A percentile compares a stretch with the other conserved stretches of the same genome.
Conservation (phyloP, 2,888 invertebrate genomes). For the Tetropium fuscum region DNA sequence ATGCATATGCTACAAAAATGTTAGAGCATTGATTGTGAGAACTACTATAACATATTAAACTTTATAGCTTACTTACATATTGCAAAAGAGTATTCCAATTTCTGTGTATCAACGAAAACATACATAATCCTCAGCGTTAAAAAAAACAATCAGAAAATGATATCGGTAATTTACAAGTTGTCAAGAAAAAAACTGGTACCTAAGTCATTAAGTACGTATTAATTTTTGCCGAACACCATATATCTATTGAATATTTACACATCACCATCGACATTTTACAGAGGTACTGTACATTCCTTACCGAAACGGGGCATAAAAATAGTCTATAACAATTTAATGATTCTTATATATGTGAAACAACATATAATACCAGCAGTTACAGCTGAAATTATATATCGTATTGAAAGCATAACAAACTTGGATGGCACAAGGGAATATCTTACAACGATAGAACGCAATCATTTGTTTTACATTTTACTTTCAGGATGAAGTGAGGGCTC, state of each 20-base stretch:
- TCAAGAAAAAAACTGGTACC: slow-evolving; percentile 1
- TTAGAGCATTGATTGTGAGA: too few relatives aligned
- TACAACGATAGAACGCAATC: slow-evolving; percentile 10
- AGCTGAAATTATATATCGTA: slow-evolving; percentile 20
- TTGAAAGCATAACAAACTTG: slow-evolving; percentile 26
- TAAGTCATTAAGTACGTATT: slow-evolving; percentile 6
- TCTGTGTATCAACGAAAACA: slow-evolving; percentile 13
- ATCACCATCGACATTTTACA: slow-evolving; percentile 39
- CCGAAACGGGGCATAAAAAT: slow-evolving; percentile 56
- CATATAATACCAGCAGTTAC: slow-evolving; percentile 16
- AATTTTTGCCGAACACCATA: slow-evolving; percentile 9
- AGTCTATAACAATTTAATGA: slow-evolving; percentile 39
- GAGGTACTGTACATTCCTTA: slow-evolving; percentile 60
- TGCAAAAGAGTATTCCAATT: slow-evolving; percentile 23
- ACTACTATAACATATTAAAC: not conserved
- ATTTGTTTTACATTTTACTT: too few relatives aligned
- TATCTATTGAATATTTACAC: slow-evolving; percentile 2
- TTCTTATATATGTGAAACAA: slow-evolving; percentile 13
- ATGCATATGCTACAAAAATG: too few relatives aligned
- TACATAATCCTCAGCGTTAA: not conserved
- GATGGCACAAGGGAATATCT: slow-evolving; percentile 27
- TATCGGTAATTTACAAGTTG: not conserved
- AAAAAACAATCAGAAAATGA: slow-evolving; percentile 1
- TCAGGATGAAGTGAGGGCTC: too few relatives aligned
- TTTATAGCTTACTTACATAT: slow-evolving; percentile 10